Conservation (phyloP, 2,888 invertebrate genomes). For the Torymus aiolomorphi region DNA sequence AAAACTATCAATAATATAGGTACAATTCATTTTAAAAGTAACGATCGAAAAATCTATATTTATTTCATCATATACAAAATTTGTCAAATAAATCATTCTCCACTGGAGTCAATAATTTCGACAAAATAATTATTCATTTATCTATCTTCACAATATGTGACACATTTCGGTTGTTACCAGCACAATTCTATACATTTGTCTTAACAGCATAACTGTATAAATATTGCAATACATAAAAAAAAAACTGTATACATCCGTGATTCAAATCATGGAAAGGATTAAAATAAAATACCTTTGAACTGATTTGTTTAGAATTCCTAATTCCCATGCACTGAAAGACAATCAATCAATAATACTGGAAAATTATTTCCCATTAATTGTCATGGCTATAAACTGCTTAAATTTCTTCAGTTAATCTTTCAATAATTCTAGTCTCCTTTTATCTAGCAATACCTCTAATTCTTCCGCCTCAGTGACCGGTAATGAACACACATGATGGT, state of each 20-base stretch:
- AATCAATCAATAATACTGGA: background rate
- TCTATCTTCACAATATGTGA: conserved; percentile 1
- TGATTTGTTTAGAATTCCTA: too few species aligned
- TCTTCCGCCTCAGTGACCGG: conserved; percentile 84
- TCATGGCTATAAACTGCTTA: background rate
- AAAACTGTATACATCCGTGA: background rate
- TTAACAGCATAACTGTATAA: conserved; percentile 3
- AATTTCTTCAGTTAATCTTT: background rate
- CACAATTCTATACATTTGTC: conserved; percentile 4
- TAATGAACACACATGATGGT: conserved; percentile 84
- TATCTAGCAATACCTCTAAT: conserved; percentile 79
- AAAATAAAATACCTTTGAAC: background rate
- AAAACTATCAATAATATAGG: background rate
- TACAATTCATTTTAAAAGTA: too few species aligned
- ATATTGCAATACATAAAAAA: background rate
- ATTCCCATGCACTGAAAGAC: too few species aligned
- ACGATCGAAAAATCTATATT: background rate
- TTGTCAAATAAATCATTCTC: background rate
- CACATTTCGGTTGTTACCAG: conserved; percentile 11
- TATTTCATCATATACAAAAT: conserved; percentile 5
- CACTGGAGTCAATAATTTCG: background rate
- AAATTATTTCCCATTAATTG: background rate
- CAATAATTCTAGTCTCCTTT: conserved; percentile 19
- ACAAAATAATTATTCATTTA: background rate
- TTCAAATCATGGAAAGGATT: background rate